Conservation (phyloP, 92 coral and sea anemone species). For the Epizoanthus ramosus region DNA sequence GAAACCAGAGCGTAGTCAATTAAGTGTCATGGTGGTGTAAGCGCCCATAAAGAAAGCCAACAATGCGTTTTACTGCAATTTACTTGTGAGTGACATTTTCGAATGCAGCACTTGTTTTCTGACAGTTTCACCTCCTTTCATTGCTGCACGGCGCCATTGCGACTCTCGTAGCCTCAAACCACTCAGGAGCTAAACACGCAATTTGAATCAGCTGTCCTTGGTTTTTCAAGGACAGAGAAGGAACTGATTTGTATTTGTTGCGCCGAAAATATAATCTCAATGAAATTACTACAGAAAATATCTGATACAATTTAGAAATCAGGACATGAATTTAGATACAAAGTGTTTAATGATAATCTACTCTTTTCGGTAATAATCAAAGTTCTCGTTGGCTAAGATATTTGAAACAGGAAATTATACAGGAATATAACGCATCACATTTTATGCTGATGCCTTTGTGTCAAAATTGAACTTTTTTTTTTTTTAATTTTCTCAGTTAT, state of each 20-base stretch:
- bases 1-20: not conserved
- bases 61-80: slow-evolving; percentile 19
- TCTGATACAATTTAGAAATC: too few species aligned
- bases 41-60: not conserved
- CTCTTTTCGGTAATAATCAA: too few species aligned
- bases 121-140: slow-evolving; percentile 9
- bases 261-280: too few species aligned
- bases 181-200: slow-evolving; percentile 25
- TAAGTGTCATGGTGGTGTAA: not conserved
- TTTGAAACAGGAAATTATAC: not conserved
- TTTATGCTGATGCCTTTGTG: not conserved
- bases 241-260: not conserved
- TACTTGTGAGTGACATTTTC: not conserved
- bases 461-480: not conserved
- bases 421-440: not conserved
- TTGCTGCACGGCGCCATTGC: slow-evolving; percentile 12
- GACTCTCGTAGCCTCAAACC: not conserved
- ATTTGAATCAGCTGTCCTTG: not conserved
- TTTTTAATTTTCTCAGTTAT: not conserved
- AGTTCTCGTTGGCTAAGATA: too few species aligned
- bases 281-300: too few species aligned
- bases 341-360: too few species aligned
- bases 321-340: too few species aligned
- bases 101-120: slow-evolving; percentile 17
- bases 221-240: not conserved